phyloP scores from a whole-genome alignment of 2,888 invertebrate species.

The Diogma glabrata region DNA sequence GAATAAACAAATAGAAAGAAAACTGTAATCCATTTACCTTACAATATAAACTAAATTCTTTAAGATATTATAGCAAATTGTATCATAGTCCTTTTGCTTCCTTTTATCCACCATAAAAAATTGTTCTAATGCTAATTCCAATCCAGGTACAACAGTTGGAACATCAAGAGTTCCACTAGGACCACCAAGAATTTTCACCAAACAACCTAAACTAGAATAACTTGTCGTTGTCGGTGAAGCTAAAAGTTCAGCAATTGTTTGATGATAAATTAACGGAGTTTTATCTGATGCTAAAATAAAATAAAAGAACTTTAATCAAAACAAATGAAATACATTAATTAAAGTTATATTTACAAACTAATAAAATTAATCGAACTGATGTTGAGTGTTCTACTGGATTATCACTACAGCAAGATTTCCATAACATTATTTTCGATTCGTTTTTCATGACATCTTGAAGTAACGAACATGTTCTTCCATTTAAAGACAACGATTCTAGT shows the following conservation, averaged over 20 bases:
- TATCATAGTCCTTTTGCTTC: constrained; percentile 26
- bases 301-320: too few species aligned
- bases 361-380: constrained; percentile 43
- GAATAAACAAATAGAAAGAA: too few species aligned
- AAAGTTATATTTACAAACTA: too few species aligned
- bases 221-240: constrained; percentile 27
- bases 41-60: constrained; percentile 38
- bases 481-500: constrained; percentile 38
- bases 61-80: constrained; percentile 36
- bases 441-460: not conserved
- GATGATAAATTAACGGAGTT: constrained; percentile 34
- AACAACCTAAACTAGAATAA: constrained; percentile 29
- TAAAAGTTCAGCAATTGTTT: constrained; percentile 33
- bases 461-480: not conserved
- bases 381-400: constrained; percentile 39
- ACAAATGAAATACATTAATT: too few species aligned
- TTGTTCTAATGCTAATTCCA: constrained; percentile 33
- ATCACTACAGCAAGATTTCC: not conserved
- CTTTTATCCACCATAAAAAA: constrained; percentile 31
- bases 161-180: constrained; percentile 31
- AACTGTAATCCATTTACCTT: too few species aligned
- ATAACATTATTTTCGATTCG: not conserved
- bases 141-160: constrained; percentile 30
- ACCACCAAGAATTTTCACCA: constrained; percentile 32
- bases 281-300: constrained; percentile 32